Conservation (phyloP, 2,888 invertebrate species). For the Tromatobia lineatoria region DNA sequence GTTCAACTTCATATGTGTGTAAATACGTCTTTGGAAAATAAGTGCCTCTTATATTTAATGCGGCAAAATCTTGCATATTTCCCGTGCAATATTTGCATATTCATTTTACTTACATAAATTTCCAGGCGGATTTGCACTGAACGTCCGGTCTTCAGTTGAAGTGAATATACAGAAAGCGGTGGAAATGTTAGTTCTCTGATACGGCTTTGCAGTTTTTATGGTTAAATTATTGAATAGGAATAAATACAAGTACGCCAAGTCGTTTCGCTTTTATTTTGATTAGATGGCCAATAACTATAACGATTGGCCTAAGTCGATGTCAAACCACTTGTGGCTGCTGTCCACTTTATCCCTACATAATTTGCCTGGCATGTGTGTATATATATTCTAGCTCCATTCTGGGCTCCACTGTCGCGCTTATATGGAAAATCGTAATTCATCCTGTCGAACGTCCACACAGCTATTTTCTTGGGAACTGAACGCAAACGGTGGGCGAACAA, state of each 20-base stretch:
- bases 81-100: too few relatives aligned
- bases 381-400: constrained; percentile 33
- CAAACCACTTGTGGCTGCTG: not conserved
- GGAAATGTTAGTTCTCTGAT: not conserved
- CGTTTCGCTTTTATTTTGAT: not conserved
- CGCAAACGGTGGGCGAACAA: constrained; percentile 60
- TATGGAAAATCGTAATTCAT: constrained; percentile 68
- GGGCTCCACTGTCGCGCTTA: constrained; percentile 44
- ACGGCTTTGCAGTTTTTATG: not conserved
- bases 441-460: constrained; percentile 52
- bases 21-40: too few relatives aligned
- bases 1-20: too few relatives aligned
- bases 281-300: not conserved
- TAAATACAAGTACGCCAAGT: not conserved
- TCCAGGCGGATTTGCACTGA: not conserved
- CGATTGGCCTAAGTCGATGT: not conserved
- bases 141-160: not conserved
- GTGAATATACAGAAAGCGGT: not conserved
- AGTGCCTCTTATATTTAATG: too few relatives aligned
- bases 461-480: constrained; percentile 50
- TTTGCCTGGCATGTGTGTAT: not conserved
- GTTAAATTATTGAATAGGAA: not conserved
- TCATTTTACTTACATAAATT: too few relatives aligned
- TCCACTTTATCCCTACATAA: not conserved
- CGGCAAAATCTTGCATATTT: too few relatives aligned